These are phyloP conservation scores for Porites lutea DNA, from an alignment of 64 coral and sea anemone genomes.

Conservation along the genomic window DNA sequence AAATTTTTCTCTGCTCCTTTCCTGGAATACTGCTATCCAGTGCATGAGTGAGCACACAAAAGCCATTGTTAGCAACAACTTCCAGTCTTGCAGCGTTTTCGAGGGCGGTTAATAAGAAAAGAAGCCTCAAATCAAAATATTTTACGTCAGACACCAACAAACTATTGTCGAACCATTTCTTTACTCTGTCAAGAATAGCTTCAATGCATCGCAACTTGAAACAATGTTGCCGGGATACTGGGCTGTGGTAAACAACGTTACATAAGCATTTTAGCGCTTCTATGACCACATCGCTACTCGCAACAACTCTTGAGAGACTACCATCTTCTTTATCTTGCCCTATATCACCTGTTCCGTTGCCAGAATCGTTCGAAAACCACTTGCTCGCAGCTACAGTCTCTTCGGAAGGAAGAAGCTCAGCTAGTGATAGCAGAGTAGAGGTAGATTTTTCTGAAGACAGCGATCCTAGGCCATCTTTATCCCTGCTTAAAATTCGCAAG, in stretches of 20 bases:
- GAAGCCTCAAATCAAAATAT: slow-evolving; percentile 93
- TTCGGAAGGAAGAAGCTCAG: slow-evolving; percentile 59
- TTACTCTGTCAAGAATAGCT: slow-evolving; percentile 62
- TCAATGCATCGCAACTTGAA: slow-evolving; percentile 64
- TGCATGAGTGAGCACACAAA: slow-evolving; percentile 83
- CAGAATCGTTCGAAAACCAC: slow-evolving; percentile 19
- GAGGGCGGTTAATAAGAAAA: slow-evolving; percentile 89
- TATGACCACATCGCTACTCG: slow-evolving; percentile 24
- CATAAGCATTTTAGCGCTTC: slow-evolving; percentile 97
- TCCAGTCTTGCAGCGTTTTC: slow-evolving; percentile 65
- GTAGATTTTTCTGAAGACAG: slow-evolving; percentile 78
- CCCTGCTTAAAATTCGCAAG: slow-evolving; percentile 91
- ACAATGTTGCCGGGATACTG: slow-evolving; percentile 66
- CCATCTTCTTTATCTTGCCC: slow-evolving; percentile 16
- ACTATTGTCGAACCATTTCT: slow-evolving; percentile 74
- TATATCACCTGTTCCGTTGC: neutral
- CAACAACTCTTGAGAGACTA: slow-evolving; percentile 10
- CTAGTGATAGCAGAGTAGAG: slow-evolving; percentile 73
- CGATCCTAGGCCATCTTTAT: slow-evolving; percentile 85
- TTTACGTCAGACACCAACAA: slow-evolving; percentile 73
- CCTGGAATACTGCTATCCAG: slow-evolving; percentile 81
- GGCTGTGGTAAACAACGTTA: slow-evolving; percentile 90
- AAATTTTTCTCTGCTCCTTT: slow-evolving; percentile 67
- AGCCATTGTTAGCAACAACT: slow-evolving; percentile 60
- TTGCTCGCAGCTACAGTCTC: neutral